phyloP scores from a whole-genome alignment of 92 coral and sea anemone species.

The Epizoanthus fatuus region DNA sequence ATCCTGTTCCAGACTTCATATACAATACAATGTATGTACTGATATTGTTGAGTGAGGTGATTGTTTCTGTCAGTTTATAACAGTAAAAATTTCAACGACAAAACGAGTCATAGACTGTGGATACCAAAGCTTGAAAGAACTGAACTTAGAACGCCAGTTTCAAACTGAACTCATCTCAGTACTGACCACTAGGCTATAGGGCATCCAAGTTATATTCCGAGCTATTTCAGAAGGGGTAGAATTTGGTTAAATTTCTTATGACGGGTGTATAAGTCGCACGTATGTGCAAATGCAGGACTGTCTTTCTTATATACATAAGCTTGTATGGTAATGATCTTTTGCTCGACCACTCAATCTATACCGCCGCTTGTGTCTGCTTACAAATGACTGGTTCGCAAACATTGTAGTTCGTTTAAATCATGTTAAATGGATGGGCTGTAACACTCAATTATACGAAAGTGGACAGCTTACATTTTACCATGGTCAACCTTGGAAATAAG shows the following conservation, averaged over 20 bases:
- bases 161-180: too few relatives aligned
- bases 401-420: neutral
- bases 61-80: too few relatives aligned
- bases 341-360: neutral
- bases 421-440: neutral
- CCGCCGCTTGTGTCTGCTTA: neutral
- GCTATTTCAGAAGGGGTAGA: too few relatives aligned
- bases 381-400: neutral
- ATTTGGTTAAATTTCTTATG: neutral
- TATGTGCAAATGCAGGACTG: neutral
- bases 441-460: neutral
- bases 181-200: too few relatives aligned
- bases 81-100: too few relatives aligned
- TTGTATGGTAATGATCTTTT: constrained; percentile 19
- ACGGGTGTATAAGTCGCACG: neutral
- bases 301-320: neutral
- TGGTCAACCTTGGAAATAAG: neutral
- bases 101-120: too few relatives aligned
- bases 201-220: too few relatives aligned
- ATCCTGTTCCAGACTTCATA: too few relatives aligned
- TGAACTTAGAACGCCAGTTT: too few relatives aligned
- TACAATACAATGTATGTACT: too few relatives aligned
- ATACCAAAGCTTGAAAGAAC: too few relatives aligned
- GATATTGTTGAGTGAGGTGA: too few relatives aligned
- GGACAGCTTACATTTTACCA: neutral